Evolutionary conservation across 2,113 vertebrate species (phyloP).

Genomic region (Macquaria australasica): DNA sequence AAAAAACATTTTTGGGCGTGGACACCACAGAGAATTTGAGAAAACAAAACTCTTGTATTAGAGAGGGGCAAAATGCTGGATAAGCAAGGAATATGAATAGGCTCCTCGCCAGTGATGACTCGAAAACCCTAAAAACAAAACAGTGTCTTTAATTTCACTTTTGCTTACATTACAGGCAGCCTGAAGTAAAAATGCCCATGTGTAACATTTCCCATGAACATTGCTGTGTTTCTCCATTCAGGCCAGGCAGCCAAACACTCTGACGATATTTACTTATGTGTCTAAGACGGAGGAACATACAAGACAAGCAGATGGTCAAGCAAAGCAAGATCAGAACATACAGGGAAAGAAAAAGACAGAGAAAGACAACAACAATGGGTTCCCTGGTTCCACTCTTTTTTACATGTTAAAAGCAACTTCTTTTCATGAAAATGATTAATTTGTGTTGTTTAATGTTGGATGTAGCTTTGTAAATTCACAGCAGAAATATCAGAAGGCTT

Average conservation of each 20-base stretch:
- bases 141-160: conserved; percentile 15
- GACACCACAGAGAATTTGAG: background rate
- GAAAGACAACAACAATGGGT: background rate
- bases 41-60: conserved; percentile 4
- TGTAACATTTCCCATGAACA: conserved; percentile 13
- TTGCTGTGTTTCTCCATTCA: background rate
- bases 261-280: background rate
- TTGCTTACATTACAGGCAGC: conserved; percentile 16
- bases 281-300: background rate
- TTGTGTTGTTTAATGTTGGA: background rate
- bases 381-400: background rate
- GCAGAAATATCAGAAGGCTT: background rate
- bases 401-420: background rate
- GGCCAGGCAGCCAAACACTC: background rate
- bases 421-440: background rate
- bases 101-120: background rate
- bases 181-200: background rate
- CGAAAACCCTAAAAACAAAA: conserved; percentile 8
- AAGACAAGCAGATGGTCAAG: background rate
- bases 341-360: background rate
- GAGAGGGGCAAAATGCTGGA: background rate
- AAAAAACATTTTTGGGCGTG: background rate
- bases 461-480: background rate
- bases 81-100: background rate
- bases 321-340: conserved; percentile 2